Evolutionary conservation across 2,888 invertebrate species (phyloP), one percentile per base, ranked within the genome.

Genomic region (Reticulitermes lucifugus): DNA sequence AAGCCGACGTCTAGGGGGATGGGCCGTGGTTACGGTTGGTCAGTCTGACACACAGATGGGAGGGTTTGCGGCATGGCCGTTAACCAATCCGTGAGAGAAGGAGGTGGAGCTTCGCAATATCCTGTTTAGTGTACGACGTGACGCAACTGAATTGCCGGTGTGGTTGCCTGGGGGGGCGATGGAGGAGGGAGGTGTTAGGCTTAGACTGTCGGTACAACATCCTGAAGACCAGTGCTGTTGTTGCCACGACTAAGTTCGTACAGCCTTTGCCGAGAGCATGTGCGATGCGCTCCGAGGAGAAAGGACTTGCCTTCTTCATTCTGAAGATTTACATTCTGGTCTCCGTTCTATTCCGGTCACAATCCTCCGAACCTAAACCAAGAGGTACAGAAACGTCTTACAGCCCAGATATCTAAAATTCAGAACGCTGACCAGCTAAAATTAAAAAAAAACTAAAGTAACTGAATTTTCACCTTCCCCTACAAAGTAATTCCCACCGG

Each of bases 1-100:
- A 5, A 21, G 9, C n/a, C 41, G 43, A 7, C 43, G 7, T 43
- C 4, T 73, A 9, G 46, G 77, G 77, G 77, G 77, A 12, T 21
- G 77, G n/a, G 7, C 77, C n/a, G 41, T 21, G 21, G 43, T 77
- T 77, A 46, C 46, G 77, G 77, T 77, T 77, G 77, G 77, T 77
- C 46, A 14, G 5, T 2, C 51, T 10, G 46, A 4, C 46, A 77
- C 77, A 77, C 43, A 5, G 46, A n/a, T 51, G n/a, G 77, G 77
- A 41, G 77, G 46, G n/a, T 0, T n/a, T n/a, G 0, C 0, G 12
- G n/a, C 12, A 7, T 0, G 51, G 9, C 1, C 22, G 65, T 43
- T 22, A 14, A 77, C 77, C 77, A 77, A 77, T 46, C 22, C n/a
- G 21, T 5, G 25, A 41, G 25, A 41, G 43, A 21, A 5, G 46